Conservation (phyloP, 2,797 vertebrate species). For the Synaphobranchus kaupii region DNA sequence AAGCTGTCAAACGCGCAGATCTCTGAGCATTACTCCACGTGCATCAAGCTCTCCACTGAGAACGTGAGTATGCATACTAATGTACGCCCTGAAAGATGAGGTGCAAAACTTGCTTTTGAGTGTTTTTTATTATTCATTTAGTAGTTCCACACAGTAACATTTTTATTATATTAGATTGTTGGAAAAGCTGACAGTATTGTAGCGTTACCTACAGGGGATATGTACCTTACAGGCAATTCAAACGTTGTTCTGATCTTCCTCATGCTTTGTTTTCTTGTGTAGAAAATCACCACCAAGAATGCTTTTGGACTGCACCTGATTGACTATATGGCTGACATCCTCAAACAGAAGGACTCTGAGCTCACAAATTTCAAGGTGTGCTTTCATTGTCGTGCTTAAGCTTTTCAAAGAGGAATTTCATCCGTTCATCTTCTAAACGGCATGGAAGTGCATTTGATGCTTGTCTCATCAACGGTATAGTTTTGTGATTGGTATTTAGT, state of each 20-base stretch:
- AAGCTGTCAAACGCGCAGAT: constrained; percentile 88
- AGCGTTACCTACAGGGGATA: neutral
- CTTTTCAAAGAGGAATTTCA: neutral
- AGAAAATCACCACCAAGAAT: constrained; percentile 99
- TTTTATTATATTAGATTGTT: neutral
- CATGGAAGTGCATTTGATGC: neutral
- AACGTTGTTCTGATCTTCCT: neutral
- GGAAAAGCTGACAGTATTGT: neutral
- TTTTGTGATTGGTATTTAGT: too few relatives aligned
- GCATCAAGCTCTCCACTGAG: constrained; percentile 92
- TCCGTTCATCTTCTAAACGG: neutral
- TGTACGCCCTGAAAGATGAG: neutral
- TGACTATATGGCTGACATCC: constrained; percentile 92
- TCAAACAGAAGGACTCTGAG: constrained; percentile 88
- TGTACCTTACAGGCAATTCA: neutral
- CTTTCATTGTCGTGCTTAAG: neutral
- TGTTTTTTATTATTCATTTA: neutral
- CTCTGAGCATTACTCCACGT: constrained; percentile 92
- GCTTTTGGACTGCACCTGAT: constrained; percentile 94
- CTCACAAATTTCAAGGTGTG: constrained; percentile 92
- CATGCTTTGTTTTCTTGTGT: constrained; percentile 26
- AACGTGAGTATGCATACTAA: constrained; percentile 78
- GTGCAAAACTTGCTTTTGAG: neutral
- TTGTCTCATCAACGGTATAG: neutral
- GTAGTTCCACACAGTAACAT: neutral